Evolutionary conservation across 1,140 invertebrate species (phyloP).

Genomic region (Drosophila ohnishii): DNA sequence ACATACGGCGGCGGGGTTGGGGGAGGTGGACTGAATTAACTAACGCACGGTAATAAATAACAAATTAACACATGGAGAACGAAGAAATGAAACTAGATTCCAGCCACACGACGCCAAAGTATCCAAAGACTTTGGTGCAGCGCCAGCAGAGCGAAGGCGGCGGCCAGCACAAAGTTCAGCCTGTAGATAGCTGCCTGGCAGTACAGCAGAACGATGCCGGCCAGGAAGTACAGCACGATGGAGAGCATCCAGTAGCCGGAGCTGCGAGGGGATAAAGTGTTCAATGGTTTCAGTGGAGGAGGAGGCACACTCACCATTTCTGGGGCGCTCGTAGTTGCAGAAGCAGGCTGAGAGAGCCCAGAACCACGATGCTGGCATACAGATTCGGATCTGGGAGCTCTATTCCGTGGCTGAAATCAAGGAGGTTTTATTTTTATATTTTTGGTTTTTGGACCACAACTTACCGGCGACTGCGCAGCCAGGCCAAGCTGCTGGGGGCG

Average conservation of each 20-base stretch:
- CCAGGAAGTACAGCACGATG: slow-evolving; percentile 84
- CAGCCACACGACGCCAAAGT: slow-evolving; percentile 28
- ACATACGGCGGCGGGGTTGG: neutral
- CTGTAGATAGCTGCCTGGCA: slow-evolving; percentile 85
- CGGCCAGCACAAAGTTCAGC: slow-evolving; percentile 85
- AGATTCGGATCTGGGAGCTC: slow-evolving; percentile 67
- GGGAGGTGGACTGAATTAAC: slow-evolving; percentile 1
- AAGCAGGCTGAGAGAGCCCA: slow-evolving; percentile 60
- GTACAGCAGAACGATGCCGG: slow-evolving; percentile 84
- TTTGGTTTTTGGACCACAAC: slow-evolving; percentile 32
- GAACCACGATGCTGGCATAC: slow-evolving; percentile 45
- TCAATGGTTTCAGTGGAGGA: neutral
- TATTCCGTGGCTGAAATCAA: slow-evolving; percentile 41
- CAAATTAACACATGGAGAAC: slow-evolving; percentile 21
- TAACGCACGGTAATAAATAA: slow-evolving; percentile 43
- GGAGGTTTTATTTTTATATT: neutral
- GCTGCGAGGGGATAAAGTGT: slow-evolving; percentile 71
- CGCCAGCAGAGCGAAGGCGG: slow-evolving; percentile 84
- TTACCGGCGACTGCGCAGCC: slow-evolving; percentile 87
- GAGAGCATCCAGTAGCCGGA: slow-evolving; percentile 83
- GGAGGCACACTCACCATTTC: slow-evolving; percentile 69
- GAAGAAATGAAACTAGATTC: neutral
- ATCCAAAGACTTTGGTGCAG: slow-evolving; percentile 84
- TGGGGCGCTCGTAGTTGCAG: slow-evolving; percentile 71
- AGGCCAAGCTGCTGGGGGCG: slow-evolving; percentile 85